Evolutionary conservation across 2,888 invertebrate genomes (phyloP).

Genomic region (Plutella xylostella): DNA sequence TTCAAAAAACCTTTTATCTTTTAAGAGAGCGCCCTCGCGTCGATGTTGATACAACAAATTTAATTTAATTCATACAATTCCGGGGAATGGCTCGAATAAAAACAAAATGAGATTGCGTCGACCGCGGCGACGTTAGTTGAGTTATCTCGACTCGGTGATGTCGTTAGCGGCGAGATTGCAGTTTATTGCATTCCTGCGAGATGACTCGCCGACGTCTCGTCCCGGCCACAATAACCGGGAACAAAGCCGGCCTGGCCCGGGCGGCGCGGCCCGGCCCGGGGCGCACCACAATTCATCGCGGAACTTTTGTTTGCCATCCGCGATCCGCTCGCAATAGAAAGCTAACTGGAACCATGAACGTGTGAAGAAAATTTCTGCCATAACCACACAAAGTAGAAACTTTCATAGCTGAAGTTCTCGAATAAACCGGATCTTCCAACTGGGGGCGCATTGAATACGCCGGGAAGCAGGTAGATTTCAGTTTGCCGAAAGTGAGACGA

Average conservation of each 20-base stretch:
- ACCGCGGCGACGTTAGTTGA: background rate
- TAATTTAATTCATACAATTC: background rate
- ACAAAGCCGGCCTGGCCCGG: background rate
- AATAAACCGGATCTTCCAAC: no score
- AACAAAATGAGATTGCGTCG: background rate
- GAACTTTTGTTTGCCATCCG: no score
- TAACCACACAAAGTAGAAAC: no score
- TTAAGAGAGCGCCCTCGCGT: no score
- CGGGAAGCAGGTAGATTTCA: no score
- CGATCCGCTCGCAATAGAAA: no score
- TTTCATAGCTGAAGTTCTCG: no score
- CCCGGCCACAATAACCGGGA: background rate
- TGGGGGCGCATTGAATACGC: no score
- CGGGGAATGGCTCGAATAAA: background rate
- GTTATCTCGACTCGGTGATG: background rate
- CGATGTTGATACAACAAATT: slow-evolving; percentile 1
- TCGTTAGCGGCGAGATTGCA: background rate
- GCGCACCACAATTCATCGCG: no score
- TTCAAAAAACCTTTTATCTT: no score
- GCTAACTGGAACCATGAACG: no score
- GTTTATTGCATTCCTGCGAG: background rate
- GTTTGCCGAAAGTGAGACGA: background rate
- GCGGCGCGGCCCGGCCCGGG: background rate
- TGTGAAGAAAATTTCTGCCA: no score
- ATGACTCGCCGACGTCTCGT: background rate